Base-by-base conservation (phyloP, 2,797 vertebrate species). In the Melanotaenia boesemani region DNA sequence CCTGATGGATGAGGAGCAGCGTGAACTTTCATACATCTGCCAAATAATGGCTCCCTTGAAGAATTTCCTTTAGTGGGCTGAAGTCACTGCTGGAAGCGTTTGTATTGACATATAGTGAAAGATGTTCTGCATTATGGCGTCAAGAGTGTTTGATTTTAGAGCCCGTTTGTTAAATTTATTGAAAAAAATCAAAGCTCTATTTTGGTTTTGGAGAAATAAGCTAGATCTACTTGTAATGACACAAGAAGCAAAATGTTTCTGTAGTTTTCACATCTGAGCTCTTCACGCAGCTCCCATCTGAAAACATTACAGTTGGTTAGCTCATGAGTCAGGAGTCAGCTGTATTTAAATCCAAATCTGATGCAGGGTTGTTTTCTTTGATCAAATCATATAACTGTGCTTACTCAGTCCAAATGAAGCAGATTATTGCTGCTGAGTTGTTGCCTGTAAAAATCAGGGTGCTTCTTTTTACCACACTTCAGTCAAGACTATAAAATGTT, bases 1-100 rank as follows among this genome's bases (percentile, higher is more conserved):
- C 69, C 82, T 86, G 87, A 84, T 80, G 73, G 79, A 91, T 81
- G 81, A 78, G 80, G 65, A 72, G 79, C 82, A 1, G 72, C 1
- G 4, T 56, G 63, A 79, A 79, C 77, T 66, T 79, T 76, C 73
- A 70, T 76, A 75, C 70, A 56, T 80, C 74, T 76, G 75, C 82
- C 79, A 72, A 69, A 80, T 73, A 72, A 85, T 3, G 34, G 59
- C 68, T 78, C 8, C 59, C 22, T 72, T 76, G 52, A 44, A 66
- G 59, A 32, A 46, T 70, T 70, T 78, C 68, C 65, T 74, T 52
- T 4, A 13, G 54, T 63, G 69, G 41, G 61, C 36, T 48, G 63
- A 60, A 48, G 34, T 61, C 11, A 0, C 39, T 8, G 28, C 28
- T n/a, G 24, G 32, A 34, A 48, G 54, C 52, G 6, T 69, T 73